Base-by-base conservation (phyloP, 2,797 vertebrate genomes). In the Falco novaeseelandiae region DNA sequence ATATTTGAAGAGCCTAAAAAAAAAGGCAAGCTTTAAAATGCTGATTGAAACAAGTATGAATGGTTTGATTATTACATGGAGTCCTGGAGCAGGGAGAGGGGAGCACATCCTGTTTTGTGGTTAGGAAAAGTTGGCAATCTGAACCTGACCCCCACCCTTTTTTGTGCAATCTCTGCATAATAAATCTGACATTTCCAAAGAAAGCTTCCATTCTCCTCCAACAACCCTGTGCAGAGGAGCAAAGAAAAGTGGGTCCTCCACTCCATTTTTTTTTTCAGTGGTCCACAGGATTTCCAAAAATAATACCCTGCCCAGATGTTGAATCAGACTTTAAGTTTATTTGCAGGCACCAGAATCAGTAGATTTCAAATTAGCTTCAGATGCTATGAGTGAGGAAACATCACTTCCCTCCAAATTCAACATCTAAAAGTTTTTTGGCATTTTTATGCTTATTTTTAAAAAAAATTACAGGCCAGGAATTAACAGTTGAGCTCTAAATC, bases 311-410 rank as follows among this genome's bases (percentile, higher is more conserved):
- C 66, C 77, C 93, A 97, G 96, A 95, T 97, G 93, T 93, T 96
- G 84, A 93, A 95, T 96, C 27, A 90, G 79, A 89, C 51, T 92
- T 95, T 88, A 72, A 92, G 91, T 97, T 98, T 98, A 98, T 96
- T 96, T 96, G 95, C 83, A 97, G 95, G 88, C 85, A 94, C 73
- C 52, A 93, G 93, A 97, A 97, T 91, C 77, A 92, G 90, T 95
- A 96, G 94, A 97, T 93, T 93, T 95, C 95, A 98, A 98, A 97
- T 97, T 96, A 96, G 94, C 93, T 95, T 97, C 97, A 97, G 94
- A 97, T 94, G 92, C 90, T 72, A 3, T 44, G 71, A 96, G 86
- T 71, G 86, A 96, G 89, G 96, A 96, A 95, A 94, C 18, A 74
- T 74, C 71, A 63, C 81, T 76, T 94, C 83, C 92, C 83, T 98